Evolutionary conservation across 2,888 invertebrate genomes (phyloP), one percentile per base, ranked within the genome.

Genomic region (Dynastes hyllus): DNA sequence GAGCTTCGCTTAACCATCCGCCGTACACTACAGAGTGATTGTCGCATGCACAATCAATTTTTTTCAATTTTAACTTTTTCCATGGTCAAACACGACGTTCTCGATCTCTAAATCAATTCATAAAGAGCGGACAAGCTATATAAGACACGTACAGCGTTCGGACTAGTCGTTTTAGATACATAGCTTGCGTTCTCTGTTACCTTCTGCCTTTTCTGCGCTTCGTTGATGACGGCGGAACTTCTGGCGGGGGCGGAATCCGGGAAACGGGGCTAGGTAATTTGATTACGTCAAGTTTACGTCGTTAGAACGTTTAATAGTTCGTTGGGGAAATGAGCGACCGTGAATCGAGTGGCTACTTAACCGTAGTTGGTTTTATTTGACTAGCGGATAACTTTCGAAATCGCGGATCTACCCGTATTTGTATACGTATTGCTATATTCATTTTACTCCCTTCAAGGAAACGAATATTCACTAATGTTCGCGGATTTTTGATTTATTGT

Each of bases 61-160:
- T 29, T 77, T 77, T 50, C 77, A 66, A 77, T 77, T 53, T 75
- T 58, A 40, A 61, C 61, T 61, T 61, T 75, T 75, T 61, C 5
- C 22, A 22, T 22, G 22, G 22, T 22, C 22, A 22, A 22, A 22
- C 22, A 22, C 22, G 22, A 22, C 22, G 22, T 22, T 22, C 22
- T 22, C 0, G 22, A 22, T 22, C 27, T 11, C 45, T 51, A 61
- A 2, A 27, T 40, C 40, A 6, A 32, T 32, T 40, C 5, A 9
- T 9, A 9, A 5, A 6, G 9, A 61, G 6, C 16, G 27, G 27
- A 50, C 67, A 45, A 16, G 1, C 16, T 22, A 11, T 27, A n/a
- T 2, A 2, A 61, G 29, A 16, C 8, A 61, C 9, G 29, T 61
- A 4, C 27, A 61, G 6, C 2, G 22, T 29, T 58, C 4, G 65